These are phyloP conservation scores for Tigriopus japonicus DNA, from an alignment of 1,140 invertebrate genomes.

Conservation along the genomic window DNA sequence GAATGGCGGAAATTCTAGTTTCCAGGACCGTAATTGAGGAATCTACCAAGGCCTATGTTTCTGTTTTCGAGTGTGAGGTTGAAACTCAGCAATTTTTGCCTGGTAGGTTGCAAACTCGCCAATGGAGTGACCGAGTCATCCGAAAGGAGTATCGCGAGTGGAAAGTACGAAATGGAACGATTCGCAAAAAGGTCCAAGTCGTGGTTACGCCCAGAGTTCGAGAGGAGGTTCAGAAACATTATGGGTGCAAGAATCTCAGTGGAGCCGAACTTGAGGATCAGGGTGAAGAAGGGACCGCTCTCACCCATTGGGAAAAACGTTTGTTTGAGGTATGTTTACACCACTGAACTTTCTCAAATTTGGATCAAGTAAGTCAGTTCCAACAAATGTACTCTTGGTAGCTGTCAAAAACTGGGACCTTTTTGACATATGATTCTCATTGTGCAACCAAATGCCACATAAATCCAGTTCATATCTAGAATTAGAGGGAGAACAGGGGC, in stretches of 20 bases:
- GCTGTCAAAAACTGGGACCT: too few relatives aligned
- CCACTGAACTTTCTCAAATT: constrained; percentile 9
- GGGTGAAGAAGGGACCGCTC: constrained; percentile 81
- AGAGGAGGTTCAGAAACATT: constrained; percentile 54
- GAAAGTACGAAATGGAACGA: constrained; percentile 56
- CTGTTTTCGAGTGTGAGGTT: too few relatives aligned
- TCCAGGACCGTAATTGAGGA: too few relatives aligned
- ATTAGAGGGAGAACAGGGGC: too few relatives aligned
- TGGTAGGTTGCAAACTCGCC: constrained; percentile 59
- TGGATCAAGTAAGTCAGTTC: too few relatives aligned
- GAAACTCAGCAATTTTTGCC: constrained; percentile 2
- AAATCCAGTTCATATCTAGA: too few relatives aligned
- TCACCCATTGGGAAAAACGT: constrained; percentile 97
- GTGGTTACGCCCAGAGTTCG: constrained; percentile 73
- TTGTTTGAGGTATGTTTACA: constrained; percentile 70
- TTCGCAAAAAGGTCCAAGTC: constrained; percentile 57
- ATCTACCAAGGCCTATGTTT: too few relatives aligned
- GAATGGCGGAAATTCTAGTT: too few relatives aligned
- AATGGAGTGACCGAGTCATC: constrained; percentile 82
- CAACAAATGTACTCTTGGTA: too few relatives aligned
- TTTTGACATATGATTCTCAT: too few relatives aligned
- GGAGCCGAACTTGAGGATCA: constrained; percentile 97
- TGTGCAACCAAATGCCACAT: too few relatives aligned
- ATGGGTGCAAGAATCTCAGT: constrained; percentile 69
- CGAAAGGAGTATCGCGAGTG: constrained; percentile 55